Conservation (phyloP, 2,113 vertebrate species). For the Poeciliopsis turrubarensis region DNA sequence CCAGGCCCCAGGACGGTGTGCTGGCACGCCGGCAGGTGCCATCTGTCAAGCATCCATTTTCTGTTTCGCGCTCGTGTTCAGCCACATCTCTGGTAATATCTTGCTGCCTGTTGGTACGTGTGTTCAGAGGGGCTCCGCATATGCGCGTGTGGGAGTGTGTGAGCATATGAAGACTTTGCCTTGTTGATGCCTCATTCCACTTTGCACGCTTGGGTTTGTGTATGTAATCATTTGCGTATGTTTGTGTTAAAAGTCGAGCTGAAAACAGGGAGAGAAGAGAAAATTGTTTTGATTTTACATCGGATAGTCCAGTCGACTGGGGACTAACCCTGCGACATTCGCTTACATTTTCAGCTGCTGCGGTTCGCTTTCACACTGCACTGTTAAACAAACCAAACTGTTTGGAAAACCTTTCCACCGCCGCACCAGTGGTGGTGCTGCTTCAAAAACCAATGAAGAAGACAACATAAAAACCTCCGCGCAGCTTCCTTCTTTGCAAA, state of each 20-base stretch:
- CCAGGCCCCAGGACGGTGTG: conserved; percentile 58
- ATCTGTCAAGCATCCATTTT: conserved; percentile 63
- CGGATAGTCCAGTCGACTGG: too few species aligned
- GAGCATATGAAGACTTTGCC: conserved; percentile 34
- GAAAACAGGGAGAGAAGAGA: conserved; percentile 5
- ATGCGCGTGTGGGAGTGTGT: conserved; percentile 31
- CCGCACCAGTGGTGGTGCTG: too few species aligned
- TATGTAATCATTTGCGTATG: conserved; percentile 12
- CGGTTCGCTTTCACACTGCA: too few species aligned
- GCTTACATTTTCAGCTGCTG: too few species aligned
- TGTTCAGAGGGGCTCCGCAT: conserved; percentile 36
- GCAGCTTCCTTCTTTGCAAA: too few species aligned
- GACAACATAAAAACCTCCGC: too few species aligned
- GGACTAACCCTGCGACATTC: too few species aligned
- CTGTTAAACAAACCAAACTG: too few species aligned
- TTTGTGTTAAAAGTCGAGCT: conserved; percentile 8
- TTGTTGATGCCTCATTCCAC: conserved; percentile 13
- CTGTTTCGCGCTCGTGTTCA: conserved; percentile 8
- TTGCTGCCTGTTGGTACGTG: conserved; percentile 15
- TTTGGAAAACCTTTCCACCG: too few species aligned
- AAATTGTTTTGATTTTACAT: neutral
- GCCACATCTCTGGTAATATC: neutral
- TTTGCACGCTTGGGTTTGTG: neutral
- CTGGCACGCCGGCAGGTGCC: conserved; percentile 65
- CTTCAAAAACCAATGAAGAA: too few species aligned